Base-by-base conservation (phyloP, 2,888 invertebrate genomes). In the Andrena praecox region DNA sequence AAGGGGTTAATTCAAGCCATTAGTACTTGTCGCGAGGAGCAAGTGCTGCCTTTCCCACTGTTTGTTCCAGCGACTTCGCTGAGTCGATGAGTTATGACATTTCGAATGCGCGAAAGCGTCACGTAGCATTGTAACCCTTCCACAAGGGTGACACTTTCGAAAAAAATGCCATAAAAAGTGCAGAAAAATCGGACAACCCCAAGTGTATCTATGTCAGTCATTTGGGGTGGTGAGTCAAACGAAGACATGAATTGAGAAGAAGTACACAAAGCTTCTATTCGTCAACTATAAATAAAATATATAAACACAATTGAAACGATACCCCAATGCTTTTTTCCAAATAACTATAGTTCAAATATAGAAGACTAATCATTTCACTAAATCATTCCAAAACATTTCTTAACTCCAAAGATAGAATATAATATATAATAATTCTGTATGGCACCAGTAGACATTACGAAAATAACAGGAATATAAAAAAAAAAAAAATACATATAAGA, bases 1-100 rank as follows among this genome's bases (percentile, higher is more conserved):
- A 89, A 89, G 85, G 88, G 88, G 88, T 89, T 89, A 89, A 89
- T 80, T 82, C 88, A 66, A 50, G 52, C 81, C 85, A 85, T 89
- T 89, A 88, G 82, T 76, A 62, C 66, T 85, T 69, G 81, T 78
- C 73, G 56, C 70, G 33, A 48, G 66, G 68, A 42, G 75, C 88
- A 86, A 87, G 86, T 88, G 88, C 29, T 64, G 72, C 77, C 42
- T 77, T 89, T 88, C 88, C 85, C 89, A 89, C 85, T 88, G 83
- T 89, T 88, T 89, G 82, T 84, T 77, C 80, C 84, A 63, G 77
- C 85, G 62, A 75, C 77, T 59, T 29, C 50, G 63, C 24, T 72
- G 84, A 82, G 27, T 78, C 84, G 77, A 89, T 89, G 89, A 89
- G 79, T 89, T 89, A 89, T 76, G 89, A 89, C 90, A 10, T 84